Evolutionary conservation across 2,888 invertebrate species (phyloP).

Genomic region (Lymantria dispar): DNA sequence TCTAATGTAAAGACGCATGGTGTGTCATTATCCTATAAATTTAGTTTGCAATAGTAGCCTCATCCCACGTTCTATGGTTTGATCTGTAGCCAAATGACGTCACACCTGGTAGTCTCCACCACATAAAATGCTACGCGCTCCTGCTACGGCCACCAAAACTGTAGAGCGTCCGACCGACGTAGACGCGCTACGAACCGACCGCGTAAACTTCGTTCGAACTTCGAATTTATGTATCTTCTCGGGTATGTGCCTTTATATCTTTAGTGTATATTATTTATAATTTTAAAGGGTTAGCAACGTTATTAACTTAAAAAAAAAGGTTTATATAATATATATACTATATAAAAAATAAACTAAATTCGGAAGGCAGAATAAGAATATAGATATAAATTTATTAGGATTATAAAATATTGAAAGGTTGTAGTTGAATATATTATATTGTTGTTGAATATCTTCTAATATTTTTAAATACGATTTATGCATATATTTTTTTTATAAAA

Average conservation of each 20-base stretch:
- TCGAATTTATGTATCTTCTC: slow-evolving; percentile 11
- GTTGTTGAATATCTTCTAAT: no score
- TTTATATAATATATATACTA: no score
- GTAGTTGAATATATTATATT: no score
- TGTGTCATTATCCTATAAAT: slow-evolving; percentile 6
- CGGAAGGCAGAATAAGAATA: no score
- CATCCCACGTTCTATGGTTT: slow-evolving; percentile 60
- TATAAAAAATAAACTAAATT: no score
- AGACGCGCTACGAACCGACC: slow-evolving; percentile 62
- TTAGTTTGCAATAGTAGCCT: slow-evolving; percentile 44
- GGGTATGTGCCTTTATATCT: not conserved
- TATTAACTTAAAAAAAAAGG: no score
- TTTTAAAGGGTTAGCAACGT: no score
- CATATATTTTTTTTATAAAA: no score
- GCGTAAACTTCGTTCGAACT: slow-evolving; percentile 38
- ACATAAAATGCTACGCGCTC: slow-evolving; percentile 61
- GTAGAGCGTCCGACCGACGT: slow-evolving; percentile 64
- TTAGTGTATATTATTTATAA: no score
- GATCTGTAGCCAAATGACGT: slow-evolving; percentile 65
- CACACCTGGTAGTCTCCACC: slow-evolving; percentile 42
- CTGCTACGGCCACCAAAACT: slow-evolving; percentile 57
- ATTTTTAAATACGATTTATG: no score
- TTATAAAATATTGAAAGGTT: no score
- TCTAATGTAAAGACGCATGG: not conserved
- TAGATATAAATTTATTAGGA: no score